Evolutionary conservation across 2,113 vertebrate genomes (phyloP), one percentile per base, ranked within the genome.

Genomic region (Acrocephalus arundinaceus): DNA sequence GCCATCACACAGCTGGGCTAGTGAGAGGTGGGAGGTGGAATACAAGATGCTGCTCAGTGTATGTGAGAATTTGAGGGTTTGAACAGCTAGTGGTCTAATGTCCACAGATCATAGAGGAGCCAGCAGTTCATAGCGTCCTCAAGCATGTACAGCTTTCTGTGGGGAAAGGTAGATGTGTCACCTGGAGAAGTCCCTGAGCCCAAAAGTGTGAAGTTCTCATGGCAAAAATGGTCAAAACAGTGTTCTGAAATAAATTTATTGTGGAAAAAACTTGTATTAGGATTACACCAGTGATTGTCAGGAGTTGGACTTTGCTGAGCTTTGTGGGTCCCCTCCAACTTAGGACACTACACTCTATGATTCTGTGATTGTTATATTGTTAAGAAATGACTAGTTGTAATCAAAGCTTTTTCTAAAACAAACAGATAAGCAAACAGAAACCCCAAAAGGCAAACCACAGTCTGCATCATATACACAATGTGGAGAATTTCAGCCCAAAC

Each of bases 401-500:
- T 48, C 52, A 81, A 75, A 61, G 18, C 2, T 57, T 61, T 93
- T 84, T 62, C 48, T 30, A 48, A 72, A 77, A 51, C n/a, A 37
- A 25, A 18, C 12, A 84, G 28, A 33, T 7, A 30, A n/a, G 22
- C 31, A 51, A 23, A 14, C 18, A 81, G n/a, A 62, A 35, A 31
- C 21, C 9, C 33, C 9, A 15, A 62, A 67, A 74, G 11, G 1
- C 30, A 75, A 83, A 24, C n/a, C 19, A 27, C 15, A 7, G 3
- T 13, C 35, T 51, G 48, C 41, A 7, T 54, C 65, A 43, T 6
- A 23, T 2, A 24, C 11, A 9, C 1, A 1, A 3, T 19, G 14
- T 80, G 87, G 87, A 96, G 96, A 89, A 85, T n/a, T 85, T 82
- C n/a, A 33, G 23, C 49, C 58, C n/a, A 22, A 65, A 41, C 39